Evolutionary conservation across 2,888 invertebrate species (phyloP), one percentile per base, ranked within the genome.

Genomic region (Unio pictorum): DNA sequence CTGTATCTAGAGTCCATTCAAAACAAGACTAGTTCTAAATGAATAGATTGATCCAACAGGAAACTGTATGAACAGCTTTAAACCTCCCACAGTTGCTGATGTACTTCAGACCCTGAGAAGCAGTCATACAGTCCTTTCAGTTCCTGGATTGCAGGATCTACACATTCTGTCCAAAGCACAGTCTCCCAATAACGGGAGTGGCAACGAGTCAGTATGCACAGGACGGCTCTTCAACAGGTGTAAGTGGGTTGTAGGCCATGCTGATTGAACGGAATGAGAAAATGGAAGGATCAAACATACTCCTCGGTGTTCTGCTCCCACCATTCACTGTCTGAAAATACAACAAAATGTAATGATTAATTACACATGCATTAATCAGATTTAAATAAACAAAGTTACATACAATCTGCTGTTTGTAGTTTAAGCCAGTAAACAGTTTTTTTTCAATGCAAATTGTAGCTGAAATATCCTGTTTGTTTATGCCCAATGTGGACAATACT

Each of bases 261-360:
- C 77, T 77, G 57, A 80, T 80, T 17, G 80, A 77, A 17, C 78
- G 78, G 72, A 80, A 80, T 20, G 78, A 73, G 57, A 77, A 80
- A 55, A 80, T 71, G 34, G 77, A 69, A 4, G 78, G 78, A 61
- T 80, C 80, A 34, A 71, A 77, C 54, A 72, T 68, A 65, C 74
- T 73, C 59, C 68, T 69, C 2, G 73, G 65, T 61, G 72, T 60
- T 55, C 72, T 34, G 30, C 72, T 66, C 55, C 66, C 61, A 23
- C 75, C 74, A 65, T 66, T 76, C n/a, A 80, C 76, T n/a, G 80
- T 80, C 80, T 80, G 76, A 55, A 80, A 78, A 54, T 62, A 61
- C 59, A 55, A 68, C 54, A 63, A 18, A 64, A 34, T 8, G 26
- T 54, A 61, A 23, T 23, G 20, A 20, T 60, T n/a, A 56, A n/a